Evolutionary conservation across 2,113 vertebrate species (phyloP).

Genomic region (Tricholaema leucomelas): DNA sequence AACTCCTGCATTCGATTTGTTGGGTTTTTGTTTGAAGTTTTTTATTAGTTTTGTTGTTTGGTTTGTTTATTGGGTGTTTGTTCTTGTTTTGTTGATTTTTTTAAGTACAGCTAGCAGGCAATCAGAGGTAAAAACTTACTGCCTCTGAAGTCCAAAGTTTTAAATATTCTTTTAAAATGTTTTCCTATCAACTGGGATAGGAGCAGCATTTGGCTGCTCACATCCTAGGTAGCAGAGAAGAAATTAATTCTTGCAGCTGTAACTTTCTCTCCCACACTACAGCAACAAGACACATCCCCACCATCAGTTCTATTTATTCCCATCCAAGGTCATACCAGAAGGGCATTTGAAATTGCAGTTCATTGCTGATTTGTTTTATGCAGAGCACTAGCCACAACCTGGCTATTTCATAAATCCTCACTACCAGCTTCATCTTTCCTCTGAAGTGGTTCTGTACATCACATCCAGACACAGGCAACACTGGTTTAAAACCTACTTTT

Average conservation of each 20-base stretch:
- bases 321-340: conserved; percentile 17
- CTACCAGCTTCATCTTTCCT: not conserved
- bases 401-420: not conserved
- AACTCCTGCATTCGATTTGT: not conserved
- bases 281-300: not conserved
- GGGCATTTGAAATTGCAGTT: not conserved
- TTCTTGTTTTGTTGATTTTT: not conserved
- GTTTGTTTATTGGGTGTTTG: not conserved
- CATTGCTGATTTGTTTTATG: not conserved
- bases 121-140: not conserved
- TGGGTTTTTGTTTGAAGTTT: no score
- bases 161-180: not conserved
- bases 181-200: not conserved
- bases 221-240: not conserved
- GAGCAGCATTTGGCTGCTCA: not conserved
- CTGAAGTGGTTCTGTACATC: not conserved
- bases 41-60: not conserved
- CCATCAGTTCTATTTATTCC: not conserved
- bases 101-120: not conserved
- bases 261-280: not conserved
- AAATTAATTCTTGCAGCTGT: conserved; percentile 7
- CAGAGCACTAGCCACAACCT: not conserved
- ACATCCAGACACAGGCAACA: not conserved
- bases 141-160: not conserved
- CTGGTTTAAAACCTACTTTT: not conserved